These are phyloP conservation scores for Drosophila monieri DNA, from an alignment of 2,888 invertebrate genomes.

Conservation along the genomic window DNA sequence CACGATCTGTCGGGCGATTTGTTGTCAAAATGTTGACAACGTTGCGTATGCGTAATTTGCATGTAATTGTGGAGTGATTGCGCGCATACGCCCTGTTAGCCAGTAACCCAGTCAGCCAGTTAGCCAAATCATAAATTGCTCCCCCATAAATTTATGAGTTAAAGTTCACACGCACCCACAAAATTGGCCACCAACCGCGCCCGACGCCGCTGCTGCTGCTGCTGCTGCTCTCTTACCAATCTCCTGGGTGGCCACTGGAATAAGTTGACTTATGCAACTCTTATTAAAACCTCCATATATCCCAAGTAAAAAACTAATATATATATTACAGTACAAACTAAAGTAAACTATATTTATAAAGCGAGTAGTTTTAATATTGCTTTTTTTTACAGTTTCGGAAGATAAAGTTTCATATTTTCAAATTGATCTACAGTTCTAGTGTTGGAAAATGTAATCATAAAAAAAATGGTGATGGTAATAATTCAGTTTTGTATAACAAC, in stretches of 20 bases:
- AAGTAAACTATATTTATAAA: neutral
- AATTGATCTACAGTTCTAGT: neutral
- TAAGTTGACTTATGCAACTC: slow-evolving; percentile 62
- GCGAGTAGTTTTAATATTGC: neutral
- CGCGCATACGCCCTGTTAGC: slow-evolving; percentile 61
- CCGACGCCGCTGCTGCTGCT: slow-evolving; percentile 36
- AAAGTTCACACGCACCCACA: slow-evolving; percentile 74
- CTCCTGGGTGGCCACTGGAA: slow-evolving; percentile 62
- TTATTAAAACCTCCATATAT: slow-evolving; percentile 64
- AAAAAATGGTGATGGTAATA: neutral
- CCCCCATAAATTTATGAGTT: slow-evolving; percentile 61
- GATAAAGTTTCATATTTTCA: neutral
- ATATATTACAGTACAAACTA: slow-evolving; percentile 1
- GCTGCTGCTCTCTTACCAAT: slow-evolving; percentile 39
- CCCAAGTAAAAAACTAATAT: slow-evolving; percentile 25
- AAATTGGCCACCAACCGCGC: slow-evolving; percentile 66
- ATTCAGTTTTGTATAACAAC: neutral
- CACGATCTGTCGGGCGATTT: slow-evolving; percentile 77
- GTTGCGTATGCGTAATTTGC: slow-evolving; percentile 58
- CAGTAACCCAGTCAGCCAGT: slow-evolving; percentile 29
- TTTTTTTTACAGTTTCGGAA: neutral
- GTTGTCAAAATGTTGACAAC: slow-evolving; percentile 57
- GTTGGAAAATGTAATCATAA: neutral
- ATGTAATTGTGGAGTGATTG: slow-evolving; percentile 51
- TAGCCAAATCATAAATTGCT: slow-evolving; percentile 62